Percentiles rank a stretch among this genome's conserved stretches.
These are phyloP conservation scores for Gortyna flavago DNA, from an alignment of 2,888 invertebrate genomes.

Conservation along the genomic window DNA sequence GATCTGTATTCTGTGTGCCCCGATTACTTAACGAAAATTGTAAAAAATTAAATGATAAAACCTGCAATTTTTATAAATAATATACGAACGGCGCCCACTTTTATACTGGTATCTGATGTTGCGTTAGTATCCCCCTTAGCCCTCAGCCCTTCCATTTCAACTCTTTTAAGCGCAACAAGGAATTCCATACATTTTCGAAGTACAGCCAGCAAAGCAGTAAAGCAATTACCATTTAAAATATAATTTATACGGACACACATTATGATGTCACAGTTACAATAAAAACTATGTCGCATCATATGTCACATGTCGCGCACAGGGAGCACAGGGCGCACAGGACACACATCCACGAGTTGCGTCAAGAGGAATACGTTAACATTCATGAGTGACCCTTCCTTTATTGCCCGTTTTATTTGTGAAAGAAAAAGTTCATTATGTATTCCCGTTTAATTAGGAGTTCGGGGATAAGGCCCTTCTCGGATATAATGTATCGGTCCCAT, in stretches of 20 bases:
- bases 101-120: conserved; percentile 24
- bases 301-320: conserved; percentile 12
- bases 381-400: conserved; percentile 60
- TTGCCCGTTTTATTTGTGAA: conserved; percentile 51
- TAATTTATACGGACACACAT: conserved; percentile 16
- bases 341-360: conserved; percentile 28
- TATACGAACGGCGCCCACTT: conserved; percentile 4
- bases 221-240: conserved; percentile 40
- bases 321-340: background rate
- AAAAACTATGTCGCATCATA: conserved; percentile 52
- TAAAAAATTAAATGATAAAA: background rate
- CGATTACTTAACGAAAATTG: background rate
- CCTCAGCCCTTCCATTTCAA: conserved; percentile 40
- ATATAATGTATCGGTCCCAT: conserved; percentile 58
- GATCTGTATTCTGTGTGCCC: background rate
- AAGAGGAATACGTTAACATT: conserved; percentile 51
- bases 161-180: conserved; percentile 38
- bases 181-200: conserved; percentile 43
- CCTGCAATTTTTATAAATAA: background rate
- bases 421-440: conserved; percentile 65
- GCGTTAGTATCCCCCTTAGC: conserved; percentile 46
- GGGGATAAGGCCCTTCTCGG: conserved; percentile 43
- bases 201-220: conserved; percentile 17
- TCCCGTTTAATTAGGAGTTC: conserved; percentile 64
- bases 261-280: conserved; percentile 32